Percentiles rank a stretch among this genome's conserved stretches.
Conservation (phyloP, 1,140 invertebrate species). For the Coelopa frigida region DNA sequence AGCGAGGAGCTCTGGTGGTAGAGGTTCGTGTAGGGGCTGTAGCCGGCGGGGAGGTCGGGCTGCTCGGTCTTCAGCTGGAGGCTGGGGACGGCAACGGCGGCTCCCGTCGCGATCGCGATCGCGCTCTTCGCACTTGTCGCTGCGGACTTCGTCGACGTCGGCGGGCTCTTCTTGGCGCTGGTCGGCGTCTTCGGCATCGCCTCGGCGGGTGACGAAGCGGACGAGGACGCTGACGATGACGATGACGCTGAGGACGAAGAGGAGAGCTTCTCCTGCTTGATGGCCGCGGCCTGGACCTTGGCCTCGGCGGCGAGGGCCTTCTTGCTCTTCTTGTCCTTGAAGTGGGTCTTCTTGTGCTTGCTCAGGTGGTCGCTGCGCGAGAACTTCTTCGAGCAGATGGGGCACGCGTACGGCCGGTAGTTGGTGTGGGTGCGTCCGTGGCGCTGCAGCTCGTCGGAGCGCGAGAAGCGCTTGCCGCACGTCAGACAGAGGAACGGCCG, state of each 20-base stretch:
- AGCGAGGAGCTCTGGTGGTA: conserved; percentile 25
- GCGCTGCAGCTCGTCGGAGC: conserved; percentile 81
- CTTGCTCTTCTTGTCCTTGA: conserved; percentile 42
- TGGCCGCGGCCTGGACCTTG: conserved; percentile 24
- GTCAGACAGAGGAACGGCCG: conserved; percentile 66
- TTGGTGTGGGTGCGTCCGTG: conserved; percentile 76
- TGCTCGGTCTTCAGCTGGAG: conserved; percentile 36
- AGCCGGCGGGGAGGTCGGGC: conserved; percentile 20
- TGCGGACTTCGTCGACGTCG: not conserved
- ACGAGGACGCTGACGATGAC: conserved; percentile 4
- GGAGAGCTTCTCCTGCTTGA: conserved; percentile 33
- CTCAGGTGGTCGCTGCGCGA: conserved; percentile 78
- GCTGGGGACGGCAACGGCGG: not conserved
- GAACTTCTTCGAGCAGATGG: conserved; percentile 68
- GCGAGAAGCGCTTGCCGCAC: conserved; percentile 80
- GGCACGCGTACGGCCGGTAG: conserved; percentile 71
- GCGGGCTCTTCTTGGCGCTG: not conserved
- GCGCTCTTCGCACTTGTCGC: not conserved
- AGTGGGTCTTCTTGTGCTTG: conserved; percentile 77
- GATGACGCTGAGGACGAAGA: too few relatives aligned
- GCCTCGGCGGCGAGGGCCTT: conserved; percentile 34
- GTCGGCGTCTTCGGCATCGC: not conserved
- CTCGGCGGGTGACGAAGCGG: not conserved
- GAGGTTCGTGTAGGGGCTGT: conserved; percentile 31
- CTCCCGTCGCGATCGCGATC: not conserved